phyloP scores from a whole-genome alignment of 2,113 vertebrate species.

The Chitala chitala region DNA sequence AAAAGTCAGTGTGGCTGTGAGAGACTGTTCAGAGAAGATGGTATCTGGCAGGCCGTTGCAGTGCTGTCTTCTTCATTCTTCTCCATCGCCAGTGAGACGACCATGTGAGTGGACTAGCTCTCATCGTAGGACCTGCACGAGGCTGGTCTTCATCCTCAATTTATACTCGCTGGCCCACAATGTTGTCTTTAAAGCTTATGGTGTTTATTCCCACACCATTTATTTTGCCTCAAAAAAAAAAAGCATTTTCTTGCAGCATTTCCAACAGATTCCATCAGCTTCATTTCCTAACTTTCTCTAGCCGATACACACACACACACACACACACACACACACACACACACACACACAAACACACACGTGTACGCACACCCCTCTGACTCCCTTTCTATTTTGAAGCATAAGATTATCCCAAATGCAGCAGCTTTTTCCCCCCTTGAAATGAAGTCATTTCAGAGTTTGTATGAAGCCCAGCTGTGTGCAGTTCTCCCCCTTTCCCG shows the following conservation, averaged over 20 bases:
- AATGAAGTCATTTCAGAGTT: neutral
- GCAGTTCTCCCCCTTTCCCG: neutral
- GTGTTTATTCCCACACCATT: conserved; percentile 36
- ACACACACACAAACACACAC: neutral
- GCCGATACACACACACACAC: neutral
- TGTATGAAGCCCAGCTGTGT: neutral
- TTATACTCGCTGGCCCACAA: conserved; percentile 35
- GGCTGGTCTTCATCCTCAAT: conserved; percentile 21
- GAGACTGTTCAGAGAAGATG: conserved; percentile 46
- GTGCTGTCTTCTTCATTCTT: conserved; percentile 48
- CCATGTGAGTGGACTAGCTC: conserved; percentile 44
- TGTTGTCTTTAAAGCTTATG: conserved; percentile 36
- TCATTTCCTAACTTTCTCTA: conserved; percentile 21
- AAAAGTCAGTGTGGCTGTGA: conserved; percentile 16
- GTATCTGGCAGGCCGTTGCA: conserved; percentile 52
- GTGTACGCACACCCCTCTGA: neutral
- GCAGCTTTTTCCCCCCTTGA: neutral
- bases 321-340: conserved; percentile 5
- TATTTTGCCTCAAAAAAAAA: conserved; percentile 24
- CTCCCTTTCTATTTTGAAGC: neutral
- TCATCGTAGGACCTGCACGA: conserved; percentile 12
- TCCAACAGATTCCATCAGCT: neutral
- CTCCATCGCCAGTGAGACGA: conserved; percentile 35
- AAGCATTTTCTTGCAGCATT: conserved; percentile 1
- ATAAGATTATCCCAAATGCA: neutral